Base-by-base conservation (phyloP, 2,888 invertebrate genomes). In the Galerucella pusilla region DNA sequence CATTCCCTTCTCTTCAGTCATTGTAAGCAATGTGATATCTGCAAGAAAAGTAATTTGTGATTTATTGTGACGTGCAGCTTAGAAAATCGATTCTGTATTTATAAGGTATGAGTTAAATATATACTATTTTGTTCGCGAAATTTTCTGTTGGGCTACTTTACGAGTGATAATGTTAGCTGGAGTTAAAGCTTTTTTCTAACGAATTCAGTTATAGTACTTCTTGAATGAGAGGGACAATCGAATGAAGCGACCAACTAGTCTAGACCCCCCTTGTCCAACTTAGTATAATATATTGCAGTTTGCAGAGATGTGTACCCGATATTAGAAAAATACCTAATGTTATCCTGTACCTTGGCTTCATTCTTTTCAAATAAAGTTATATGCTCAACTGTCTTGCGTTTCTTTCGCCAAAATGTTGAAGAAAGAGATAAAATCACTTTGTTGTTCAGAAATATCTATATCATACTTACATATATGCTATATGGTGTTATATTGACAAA, bases 301-400 rank as follows among this genome's bases (percentile, higher is more conserved):
- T 82, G 83, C 85, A 83, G 81, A 83, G 83, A 85, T 84, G 85
- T 86, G 86, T 86, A 86, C 85, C 83, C 84, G 83, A 86, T 83
- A 83, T 85, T 85, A 85, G 83, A 80, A 80, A 81, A 80, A 79
- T 79, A 82, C 81, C 80, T 85, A 85, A 84, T 85, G 83, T 85
- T 85, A 83, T 83, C 84, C 84, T 82, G 81, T 82, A 79, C 82
- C 80, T 81, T 80, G 78, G 83, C 83, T 84, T 84, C 80, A 79
- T 83, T 84, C 79, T 80, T 81, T 82, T 77, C 70, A 80, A 79
- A 80, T 80, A 80, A 79, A 79, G 77, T 79, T 67, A 66, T 79
- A 81, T 81, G 82, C 81, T 82, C 81, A 81, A 80, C 70, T 73
- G 64, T 74, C 52, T 79, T 80, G 73, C 73, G 80, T 79, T 81